Evolutionary conservation across 2,113 vertebrate genomes (phyloP), one percentile per base, ranked within the genome.

Genomic region (Vireo altiloquus): DNA sequence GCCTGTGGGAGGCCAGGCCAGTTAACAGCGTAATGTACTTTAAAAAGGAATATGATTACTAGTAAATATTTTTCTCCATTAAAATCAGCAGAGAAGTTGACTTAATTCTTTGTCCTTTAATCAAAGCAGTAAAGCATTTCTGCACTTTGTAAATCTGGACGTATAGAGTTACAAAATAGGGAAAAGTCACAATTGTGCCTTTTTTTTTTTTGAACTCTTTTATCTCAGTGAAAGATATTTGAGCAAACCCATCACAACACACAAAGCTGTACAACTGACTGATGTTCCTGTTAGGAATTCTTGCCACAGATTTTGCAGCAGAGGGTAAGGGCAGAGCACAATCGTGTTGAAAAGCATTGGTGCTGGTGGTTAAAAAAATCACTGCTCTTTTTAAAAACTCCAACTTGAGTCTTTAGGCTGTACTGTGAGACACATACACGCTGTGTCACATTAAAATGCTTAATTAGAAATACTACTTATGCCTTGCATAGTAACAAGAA

Each of bases 401-500:
- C 10, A 60, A 27, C 22, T 74, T 90, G 24, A 80, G 24, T 44
- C 50, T 94, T 88, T 75, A 52, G 30, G 30, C 31, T 92, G 64
- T 37, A 71, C 35, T 33, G 47, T 25, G 44, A 70, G 57, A 90
- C 53, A 72, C 31, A 59, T 66, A 78, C 28, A 77, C 30, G 49
- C 89, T 90, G 64, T 87, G 60, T 54, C 75, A 83, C 37, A 81
- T 94, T 87, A 89, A 96, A 90, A 89, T 78, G 57, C 84, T 96
- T 92, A 95, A 93, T 93, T 96, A 87, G 56, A 90, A 94, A 84
- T 87, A 65, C 16, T 57, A 91, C n/a, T 77, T 81, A 75, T 86
- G 85, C 25, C 39, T 90, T 92, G 72, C 86, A 89, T 71, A 70
- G 42, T 63, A 94, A 69, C 31, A 92, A 79, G 86, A 80, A 92